Evolutionary conservation across 1,140 invertebrate genomes (phyloP).

Genomic region (Sipha flava): DNA sequence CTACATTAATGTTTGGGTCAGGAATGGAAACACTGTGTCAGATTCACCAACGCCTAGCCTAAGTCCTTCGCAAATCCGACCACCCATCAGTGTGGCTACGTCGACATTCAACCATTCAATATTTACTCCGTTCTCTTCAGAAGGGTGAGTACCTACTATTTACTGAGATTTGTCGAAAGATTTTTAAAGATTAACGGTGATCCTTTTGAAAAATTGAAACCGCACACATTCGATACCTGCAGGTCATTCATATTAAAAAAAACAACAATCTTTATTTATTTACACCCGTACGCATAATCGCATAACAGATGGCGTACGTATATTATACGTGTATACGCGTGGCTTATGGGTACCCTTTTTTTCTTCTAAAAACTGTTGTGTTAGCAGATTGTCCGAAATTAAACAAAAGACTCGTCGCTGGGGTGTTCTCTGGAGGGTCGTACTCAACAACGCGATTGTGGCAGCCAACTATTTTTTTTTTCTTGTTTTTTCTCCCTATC

Average conservation of each 20-base stretch:
- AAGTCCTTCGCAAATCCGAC: slow-evolving; percentile 19
- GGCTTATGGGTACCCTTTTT: slow-evolving; percentile 3
- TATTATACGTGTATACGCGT: not conserved
- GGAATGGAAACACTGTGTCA: not conserved
- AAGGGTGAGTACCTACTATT: slow-evolving; percentile 10
- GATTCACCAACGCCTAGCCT: slow-evolving; percentile 8
- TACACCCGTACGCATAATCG: not conserved
- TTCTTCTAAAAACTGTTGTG: not conserved
- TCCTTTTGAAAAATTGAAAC: not conserved
- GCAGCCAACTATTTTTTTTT: not conserved
- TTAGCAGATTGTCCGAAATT: slow-evolving; percentile 12
- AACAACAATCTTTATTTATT: not conserved
- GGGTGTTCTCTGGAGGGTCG: not conserved
- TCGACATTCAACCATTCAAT: slow-evolving; percentile 28
- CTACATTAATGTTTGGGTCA: not conserved
- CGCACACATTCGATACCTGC: not conserved
- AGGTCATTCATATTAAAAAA: not conserved
- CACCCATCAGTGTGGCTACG: slow-evolving; percentile 6
- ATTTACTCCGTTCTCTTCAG: slow-evolving; percentile 14
- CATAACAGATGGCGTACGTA: slow-evolving; percentile 10
- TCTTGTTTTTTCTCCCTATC: not conserved
- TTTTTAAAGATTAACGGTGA: not conserved
- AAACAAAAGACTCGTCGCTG: not conserved
- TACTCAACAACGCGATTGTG: not conserved
- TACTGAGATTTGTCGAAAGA: not conserved